These are phyloP conservation scores for Lerista edwardsae DNA, from an alignment of 2,797 vertebrate species.

Conservation along the genomic window DNA sequence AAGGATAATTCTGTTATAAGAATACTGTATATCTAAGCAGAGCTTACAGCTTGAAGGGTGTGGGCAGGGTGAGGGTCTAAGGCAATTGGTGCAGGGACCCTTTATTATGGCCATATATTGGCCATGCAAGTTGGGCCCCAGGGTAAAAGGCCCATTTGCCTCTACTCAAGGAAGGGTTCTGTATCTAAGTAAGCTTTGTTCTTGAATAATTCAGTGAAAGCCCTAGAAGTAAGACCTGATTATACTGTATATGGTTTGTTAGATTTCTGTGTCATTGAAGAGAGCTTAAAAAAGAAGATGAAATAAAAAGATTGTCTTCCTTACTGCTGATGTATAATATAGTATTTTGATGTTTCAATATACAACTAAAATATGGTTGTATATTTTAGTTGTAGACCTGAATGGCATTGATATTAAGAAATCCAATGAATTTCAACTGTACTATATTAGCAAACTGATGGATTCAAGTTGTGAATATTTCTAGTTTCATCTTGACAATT, in stretches of 20 bases:
- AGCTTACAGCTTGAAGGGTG: neutral
- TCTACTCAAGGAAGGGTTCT: too few relatives aligned
- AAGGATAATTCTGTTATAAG: neutral
- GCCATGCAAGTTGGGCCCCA: too few relatives aligned
- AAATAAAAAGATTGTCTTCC: neutral
- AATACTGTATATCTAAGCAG: neutral
- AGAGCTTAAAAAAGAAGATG: neutral
- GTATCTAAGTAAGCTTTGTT: too few relatives aligned
- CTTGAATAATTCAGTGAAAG: neutral
- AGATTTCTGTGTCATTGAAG: neutral
- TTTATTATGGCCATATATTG: too few relatives aligned
- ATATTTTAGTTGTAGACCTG: conserved; percentile 38
- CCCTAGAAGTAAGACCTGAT: neutral
- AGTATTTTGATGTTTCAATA: conserved; percentile 12
- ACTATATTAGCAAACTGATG: conserved; percentile 61
- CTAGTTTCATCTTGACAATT: conserved; percentile 66
- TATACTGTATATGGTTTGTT: neutral
- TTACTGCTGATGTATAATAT: conserved; percentile 31
- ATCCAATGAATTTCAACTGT: conserved; percentile 55
- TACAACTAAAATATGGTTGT: too few relatives aligned
- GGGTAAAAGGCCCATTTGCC: too few relatives aligned
- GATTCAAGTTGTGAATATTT: conserved; percentile 63
- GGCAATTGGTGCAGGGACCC: too few relatives aligned
- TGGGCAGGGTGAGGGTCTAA: too few relatives aligned
- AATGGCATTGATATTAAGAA: conserved; percentile 58